Percentiles rank a stretch among this genome's conserved stretches.
Conservation (phyloP, 1,140 invertebrate species). For the Metaphire vulgaris region DNA sequence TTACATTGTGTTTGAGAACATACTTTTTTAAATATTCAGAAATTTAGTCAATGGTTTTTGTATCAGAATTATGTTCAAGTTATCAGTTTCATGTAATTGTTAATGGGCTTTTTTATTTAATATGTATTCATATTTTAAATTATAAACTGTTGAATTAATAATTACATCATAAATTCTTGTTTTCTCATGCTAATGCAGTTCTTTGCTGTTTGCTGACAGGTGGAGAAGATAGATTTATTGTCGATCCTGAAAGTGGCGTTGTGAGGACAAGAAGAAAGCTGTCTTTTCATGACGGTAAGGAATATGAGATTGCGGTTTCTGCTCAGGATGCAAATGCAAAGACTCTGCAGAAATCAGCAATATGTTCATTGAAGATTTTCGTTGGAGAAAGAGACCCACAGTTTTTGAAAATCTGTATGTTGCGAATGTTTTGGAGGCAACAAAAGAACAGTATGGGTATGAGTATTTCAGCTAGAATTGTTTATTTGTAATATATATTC, state of each 20-base stretch:
- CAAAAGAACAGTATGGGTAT: constrained; percentile 19
- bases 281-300: constrained; percentile 24
- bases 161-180: neutral
- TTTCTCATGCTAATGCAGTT: neutral
- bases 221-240: constrained; percentile 28
- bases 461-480: neutral
- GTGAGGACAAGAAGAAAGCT: constrained; percentile 23
- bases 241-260: constrained; percentile 27
- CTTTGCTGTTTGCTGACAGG: constrained; percentile 12
- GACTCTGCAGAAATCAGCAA: constrained; percentile 20
- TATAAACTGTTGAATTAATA: too few relatives aligned
- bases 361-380: constrained; percentile 24
- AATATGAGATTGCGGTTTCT: constrained; percentile 30
- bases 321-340: constrained; percentile 19
- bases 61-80: neutral
- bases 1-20: neutral
- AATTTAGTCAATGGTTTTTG: neutral
- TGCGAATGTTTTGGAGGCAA: constrained; percentile 21
- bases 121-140: neutral
- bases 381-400: constrained; percentile 26
- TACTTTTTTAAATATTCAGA: neutral
- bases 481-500: neutral
- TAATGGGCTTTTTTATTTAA: neutral
- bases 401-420: constrained; percentile 27
- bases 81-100: neutral